A percentile compares a stretch with the other conserved stretches of the same genome.
Conservation (phyloP, 1,140 invertebrate species). For the Caerostris extrusa region DNA sequence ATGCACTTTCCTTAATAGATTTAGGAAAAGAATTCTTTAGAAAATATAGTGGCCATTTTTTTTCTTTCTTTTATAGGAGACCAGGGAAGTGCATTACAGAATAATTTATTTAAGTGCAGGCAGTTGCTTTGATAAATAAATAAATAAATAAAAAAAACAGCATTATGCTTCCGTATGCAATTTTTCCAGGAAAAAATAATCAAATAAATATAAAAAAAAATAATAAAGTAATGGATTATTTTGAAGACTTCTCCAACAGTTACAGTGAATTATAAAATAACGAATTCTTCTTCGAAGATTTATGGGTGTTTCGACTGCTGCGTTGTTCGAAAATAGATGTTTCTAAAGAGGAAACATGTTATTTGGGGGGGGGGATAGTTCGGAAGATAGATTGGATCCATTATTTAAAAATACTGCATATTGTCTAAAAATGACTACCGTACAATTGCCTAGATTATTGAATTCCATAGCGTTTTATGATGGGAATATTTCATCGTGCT, state of each 20-base stretch:
- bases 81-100: slow-evolving; percentile 14
- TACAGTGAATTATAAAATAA: slow-evolving; percentile 44
- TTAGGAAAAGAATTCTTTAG: slow-evolving; percentile 38
- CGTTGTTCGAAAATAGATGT: background rate
- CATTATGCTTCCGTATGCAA: slow-evolving; percentile 68
- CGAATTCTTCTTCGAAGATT: slow-evolving; percentile 33
- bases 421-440: background rate
- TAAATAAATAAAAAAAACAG: slow-evolving; percentile 19
- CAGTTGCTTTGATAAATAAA: slow-evolving; percentile 39
- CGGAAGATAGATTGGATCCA: slow-evolving; percentile 49
- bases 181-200: slow-evolving; percentile 48
- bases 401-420: slow-evolving; percentile 57
- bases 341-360: slow-evolving; percentile 36
- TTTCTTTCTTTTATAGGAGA: background rate
- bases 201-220: slow-evolving; percentile 52
- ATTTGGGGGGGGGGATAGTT: background rate
- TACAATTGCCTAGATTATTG: slow-evolving; percentile 5
- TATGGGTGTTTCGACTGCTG: slow-evolving; percentile 14
- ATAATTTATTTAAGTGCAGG: slow-evolving; percentile 70
- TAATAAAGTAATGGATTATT: slow-evolving; percentile 64
- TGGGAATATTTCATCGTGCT: background rate
- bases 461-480: slow-evolving; percentile 49
- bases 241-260: slow-evolving; percentile 49
- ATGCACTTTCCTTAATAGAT: slow-evolving; percentile 39
- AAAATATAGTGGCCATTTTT: background rate